phyloP scores from a whole-genome alignment of 2,797 vertebrate genomes.

The Podargus strigoides region DNA sequence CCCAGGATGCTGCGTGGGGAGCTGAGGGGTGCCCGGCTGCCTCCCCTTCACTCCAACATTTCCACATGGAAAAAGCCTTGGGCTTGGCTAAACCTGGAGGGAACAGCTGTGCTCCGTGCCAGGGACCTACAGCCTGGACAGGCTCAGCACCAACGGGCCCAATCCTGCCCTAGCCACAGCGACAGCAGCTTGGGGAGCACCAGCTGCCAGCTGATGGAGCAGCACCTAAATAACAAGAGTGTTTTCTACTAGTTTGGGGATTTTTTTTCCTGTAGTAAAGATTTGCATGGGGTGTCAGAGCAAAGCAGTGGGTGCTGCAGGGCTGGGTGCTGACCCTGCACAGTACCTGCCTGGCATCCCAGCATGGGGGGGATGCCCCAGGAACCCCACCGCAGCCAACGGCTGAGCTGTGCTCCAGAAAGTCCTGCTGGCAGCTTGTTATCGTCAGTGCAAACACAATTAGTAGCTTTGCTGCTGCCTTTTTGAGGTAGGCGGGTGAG shows the following conservation, averaged over 20 bases:
- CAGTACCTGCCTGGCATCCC: not conserved
- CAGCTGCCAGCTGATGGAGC: not conserved
- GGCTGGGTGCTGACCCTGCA: not conserved
- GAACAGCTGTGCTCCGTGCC: not conserved
- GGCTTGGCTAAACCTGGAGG: not conserved
- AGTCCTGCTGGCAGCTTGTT: not conserved
- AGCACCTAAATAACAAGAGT: not conserved
- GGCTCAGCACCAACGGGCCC: not conserved
- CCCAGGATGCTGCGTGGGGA: fast-evolving
- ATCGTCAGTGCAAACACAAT: not conserved
- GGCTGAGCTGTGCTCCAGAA: not conserved
- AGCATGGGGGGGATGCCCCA: fast-evolving
- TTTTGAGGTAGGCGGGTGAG: not conserved
- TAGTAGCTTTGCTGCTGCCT: not conserved
- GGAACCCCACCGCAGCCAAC: not conserved
- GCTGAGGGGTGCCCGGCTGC: not conserved
- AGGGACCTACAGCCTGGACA: not conserved
- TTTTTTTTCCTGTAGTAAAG: no score
- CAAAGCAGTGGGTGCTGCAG: not conserved
- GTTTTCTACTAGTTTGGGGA: not conserved
- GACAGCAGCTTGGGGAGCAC: fast-evolving
- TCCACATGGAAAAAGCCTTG: not conserved
- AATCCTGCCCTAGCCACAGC: not conserved
- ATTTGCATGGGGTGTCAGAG: no score
- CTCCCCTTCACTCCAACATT: not conserved